A percentile compares a stretch with the other conserved stretches of the same genome.
Evolutionary conservation across 2,888 invertebrate genomes (phyloP).

Genomic region (Drymonia ruficornis): DNA sequence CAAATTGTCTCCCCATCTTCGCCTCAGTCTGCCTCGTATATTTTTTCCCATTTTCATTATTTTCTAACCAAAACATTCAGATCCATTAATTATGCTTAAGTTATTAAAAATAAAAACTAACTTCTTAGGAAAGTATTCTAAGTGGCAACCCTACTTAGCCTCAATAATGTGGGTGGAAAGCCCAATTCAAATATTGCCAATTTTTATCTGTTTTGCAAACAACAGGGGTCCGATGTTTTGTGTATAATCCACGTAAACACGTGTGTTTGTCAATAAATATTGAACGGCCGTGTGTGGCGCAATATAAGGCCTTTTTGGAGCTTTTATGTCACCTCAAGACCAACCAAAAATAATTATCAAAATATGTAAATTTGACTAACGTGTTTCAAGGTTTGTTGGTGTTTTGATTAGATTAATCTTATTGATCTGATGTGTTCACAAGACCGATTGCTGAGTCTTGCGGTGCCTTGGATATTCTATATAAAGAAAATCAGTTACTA

Average conservation of each 20-base stretch:
- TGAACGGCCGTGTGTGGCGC: constrained; percentile 1
- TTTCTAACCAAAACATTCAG: too few species aligned
- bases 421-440: neutral
- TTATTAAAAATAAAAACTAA: too few species aligned
- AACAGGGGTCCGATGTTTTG: constrained; percentile 11
- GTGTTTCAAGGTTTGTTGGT: neutral
- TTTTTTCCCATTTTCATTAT: too few species aligned
- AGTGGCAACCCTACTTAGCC: constrained; percentile 9
- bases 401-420: neutral
- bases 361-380: neutral
- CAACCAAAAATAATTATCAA: neutral
- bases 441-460: too few species aligned
- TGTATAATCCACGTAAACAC: constrained; percentile 6
- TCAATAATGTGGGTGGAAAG: constrained; percentile 12
- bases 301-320: neutral
- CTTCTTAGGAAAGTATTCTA: too few species aligned
- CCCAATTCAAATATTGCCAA: constrained; percentile 27
- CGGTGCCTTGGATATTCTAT: too few species aligned
- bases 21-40: too few species aligned
- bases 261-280: constrained; percentile 4
- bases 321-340: neutral
- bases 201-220: constrained; percentile 17
- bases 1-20: too few species aligned
- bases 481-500: too few species aligned
- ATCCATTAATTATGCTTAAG: too few species aligned